Evolutionary conservation across 2,888 invertebrate genomes (phyloP), one percentile per base, ranked within the genome.

Genomic region (Sesia apiformis): DNA sequence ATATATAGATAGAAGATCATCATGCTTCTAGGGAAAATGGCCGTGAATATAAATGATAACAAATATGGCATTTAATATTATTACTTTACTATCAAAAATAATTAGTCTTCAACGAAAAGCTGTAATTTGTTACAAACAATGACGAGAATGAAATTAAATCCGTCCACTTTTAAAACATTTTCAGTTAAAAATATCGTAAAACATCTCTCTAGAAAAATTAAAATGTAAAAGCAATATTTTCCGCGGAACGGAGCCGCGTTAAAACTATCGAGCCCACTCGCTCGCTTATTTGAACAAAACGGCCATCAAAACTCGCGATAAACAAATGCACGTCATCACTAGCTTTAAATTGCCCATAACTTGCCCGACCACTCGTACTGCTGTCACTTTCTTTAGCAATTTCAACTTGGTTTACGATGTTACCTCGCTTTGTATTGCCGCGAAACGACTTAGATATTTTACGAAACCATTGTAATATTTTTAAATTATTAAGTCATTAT

Each of bases 321-420:
- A 58, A 52, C 42, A 56, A 51, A 51, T 53, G 53, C 5, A 5
- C 58, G 55, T 55, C 59, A 60, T 60, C 60, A 52, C 60, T 60
- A 57, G 52, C 56, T 58, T 58, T 57, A 59, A 61, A 64, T 62
- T 61, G 61, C 49, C 55, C 61, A 64, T 69, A 69, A 67, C 63
- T 60, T 53, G 58, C 56, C 55, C 55, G 55, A 59, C 64, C 58
- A 55, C 58, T 56, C 60, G 52, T 40, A 42, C 5, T 42, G 49
- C 55, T 61, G 67, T 63, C 66, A 63, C 68, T 67, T 70, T 71
- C 66, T 62, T 65, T 54, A 60, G 62, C 56, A 59, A 61, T 66
- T 63, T 63, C 58, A 65, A 67, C 62, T 23, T 23, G 23, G 23
- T 23, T 23, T 23, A 23, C 23, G 23, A 23, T 23, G 23, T 23